Evolutionary conservation across 92 coral and sea anemone genomes (phyloP).

Genomic region (Zoanthus solanderi): DNA sequence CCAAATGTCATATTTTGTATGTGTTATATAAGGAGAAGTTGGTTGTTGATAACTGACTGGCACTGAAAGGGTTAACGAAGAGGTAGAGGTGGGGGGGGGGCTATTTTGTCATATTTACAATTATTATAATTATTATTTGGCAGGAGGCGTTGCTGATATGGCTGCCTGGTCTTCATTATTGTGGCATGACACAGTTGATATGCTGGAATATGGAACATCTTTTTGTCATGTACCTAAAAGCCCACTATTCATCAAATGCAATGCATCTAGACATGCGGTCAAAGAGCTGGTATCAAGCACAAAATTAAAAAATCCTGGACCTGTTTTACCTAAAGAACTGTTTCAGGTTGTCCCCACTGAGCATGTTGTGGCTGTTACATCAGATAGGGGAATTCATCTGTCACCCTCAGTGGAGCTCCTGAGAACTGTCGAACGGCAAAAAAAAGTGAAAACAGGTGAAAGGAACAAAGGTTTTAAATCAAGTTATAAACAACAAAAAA

Average conservation of each 20-base stretch:
- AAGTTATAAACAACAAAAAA: not conserved
- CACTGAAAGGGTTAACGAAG: too few species aligned
- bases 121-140: not conserved
- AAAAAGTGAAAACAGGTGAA: not conserved
- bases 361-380: slow-evolving; percentile 59
- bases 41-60: too few species aligned
- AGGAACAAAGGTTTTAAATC: not conserved
- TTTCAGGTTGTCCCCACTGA: slow-evolving; percentile 38
- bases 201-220: slow-evolving; percentile 92
- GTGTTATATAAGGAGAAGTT: too few species aligned
- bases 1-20: too few species aligned
- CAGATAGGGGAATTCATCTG: slow-evolving; percentile 72
- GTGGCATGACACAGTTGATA: slow-evolving; percentile 88
- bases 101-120: too few species aligned
- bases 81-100: too few species aligned
- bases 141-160: slow-evolving; percentile 97
- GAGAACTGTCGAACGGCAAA: not conserved
- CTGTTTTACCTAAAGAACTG: slow-evolving; percentile 38
- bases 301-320: slow-evolving; percentile 72
- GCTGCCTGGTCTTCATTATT: slow-evolving; percentile 93
- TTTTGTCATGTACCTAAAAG: slow-evolving; percentile 77
- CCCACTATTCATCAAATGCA: slow-evolving; percentile 86
- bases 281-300: not conserved
- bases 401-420: slow-evolving; percentile 41
- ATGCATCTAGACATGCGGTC: slow-evolving; percentile 45